Conservation (phyloP, 2,113 vertebrate species). For the Nothocercus nigrocapillus region DNA sequence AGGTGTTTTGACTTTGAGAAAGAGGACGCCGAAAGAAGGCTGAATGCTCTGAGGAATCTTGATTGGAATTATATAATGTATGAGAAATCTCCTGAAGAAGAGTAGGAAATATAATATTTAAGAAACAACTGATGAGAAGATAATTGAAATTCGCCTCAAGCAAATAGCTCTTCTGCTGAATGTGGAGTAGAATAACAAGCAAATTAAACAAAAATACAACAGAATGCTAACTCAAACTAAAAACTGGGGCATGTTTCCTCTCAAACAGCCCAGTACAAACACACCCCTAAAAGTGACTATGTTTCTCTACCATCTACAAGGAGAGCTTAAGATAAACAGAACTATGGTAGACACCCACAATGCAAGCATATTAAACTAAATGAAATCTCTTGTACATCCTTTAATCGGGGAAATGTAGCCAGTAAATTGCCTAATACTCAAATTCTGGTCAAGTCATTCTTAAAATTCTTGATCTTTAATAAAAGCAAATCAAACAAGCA, state of each 20-base stretch:
- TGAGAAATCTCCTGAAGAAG: constrained; percentile 60
- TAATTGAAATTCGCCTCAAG: constrained; percentile 74
- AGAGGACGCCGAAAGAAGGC: constrained; percentile 39
- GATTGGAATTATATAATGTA: constrained; percentile 75
- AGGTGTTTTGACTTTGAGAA: constrained; percentile 65
- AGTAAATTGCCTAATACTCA: constrained; percentile 13
- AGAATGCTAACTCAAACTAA: constrained; percentile 41
- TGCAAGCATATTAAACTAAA: background rate
- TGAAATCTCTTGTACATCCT: constrained; percentile 6
- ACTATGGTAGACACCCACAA: background rate
- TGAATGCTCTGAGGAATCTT: constrained; percentile 62
- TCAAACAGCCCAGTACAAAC: constrained; percentile 28
- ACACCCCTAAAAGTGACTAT: background rate
- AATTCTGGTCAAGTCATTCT: background rate
- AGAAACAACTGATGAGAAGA: constrained; percentile 62
- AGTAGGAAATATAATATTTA: constrained; percentile 71
- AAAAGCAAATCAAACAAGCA: constrained; percentile 11
- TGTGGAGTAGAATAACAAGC: constrained; percentile 60
- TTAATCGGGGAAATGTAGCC: constrained; percentile 37
- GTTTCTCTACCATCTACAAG: background rate
- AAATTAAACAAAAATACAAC: constrained; percentile 62
- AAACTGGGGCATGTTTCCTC: constrained; percentile 22
- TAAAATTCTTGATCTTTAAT: constrained; percentile 25
- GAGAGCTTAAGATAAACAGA: constrained; percentile 10
- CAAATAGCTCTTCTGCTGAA: constrained; percentile 59